These are phyloP conservation scores for Pararge aegeria DNA, from an alignment of 1,140 invertebrate species.

Conservation along the genomic window DNA sequence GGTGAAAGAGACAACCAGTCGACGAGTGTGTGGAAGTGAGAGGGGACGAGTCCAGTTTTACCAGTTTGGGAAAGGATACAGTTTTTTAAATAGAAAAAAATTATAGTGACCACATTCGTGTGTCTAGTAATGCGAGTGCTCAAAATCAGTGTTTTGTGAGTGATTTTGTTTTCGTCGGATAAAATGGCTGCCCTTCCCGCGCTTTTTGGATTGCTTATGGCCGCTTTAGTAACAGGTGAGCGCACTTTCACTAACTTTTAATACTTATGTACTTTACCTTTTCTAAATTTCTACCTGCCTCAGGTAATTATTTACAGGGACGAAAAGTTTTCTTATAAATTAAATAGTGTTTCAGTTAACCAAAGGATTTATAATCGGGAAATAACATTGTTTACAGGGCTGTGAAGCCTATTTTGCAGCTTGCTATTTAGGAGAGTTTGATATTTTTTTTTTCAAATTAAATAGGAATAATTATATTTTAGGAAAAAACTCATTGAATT, in stretches of 20 bases:
- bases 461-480: no score
- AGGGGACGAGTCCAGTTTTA: conserved; percentile 45
- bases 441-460: no score
- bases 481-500: no score
- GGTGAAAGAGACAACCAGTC: conserved; percentile 40
- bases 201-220: conserved; percentile 54
- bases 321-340: no score
- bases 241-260: background rate
- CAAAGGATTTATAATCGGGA: no score
- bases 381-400: no score
- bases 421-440: no score
- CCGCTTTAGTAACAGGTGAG: conserved; percentile 55
- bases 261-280: background rate
- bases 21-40: conserved; percentile 34
- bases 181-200: conserved; percentile 65
- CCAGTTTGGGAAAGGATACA: conserved; percentile 37
- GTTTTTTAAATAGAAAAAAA: conserved; percentile 35
- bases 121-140: conserved; percentile 59
- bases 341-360: no score
- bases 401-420: background rate
- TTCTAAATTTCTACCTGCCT: background rate
- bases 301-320: background rate
- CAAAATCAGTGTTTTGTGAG: conserved; percentile 45
- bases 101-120: conserved; percentile 47
- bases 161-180: conserved; percentile 35